phyloP scores from a whole-genome alignment of 1,140 invertebrate species.

The Hyposmocoma kahamanoa region DNA sequence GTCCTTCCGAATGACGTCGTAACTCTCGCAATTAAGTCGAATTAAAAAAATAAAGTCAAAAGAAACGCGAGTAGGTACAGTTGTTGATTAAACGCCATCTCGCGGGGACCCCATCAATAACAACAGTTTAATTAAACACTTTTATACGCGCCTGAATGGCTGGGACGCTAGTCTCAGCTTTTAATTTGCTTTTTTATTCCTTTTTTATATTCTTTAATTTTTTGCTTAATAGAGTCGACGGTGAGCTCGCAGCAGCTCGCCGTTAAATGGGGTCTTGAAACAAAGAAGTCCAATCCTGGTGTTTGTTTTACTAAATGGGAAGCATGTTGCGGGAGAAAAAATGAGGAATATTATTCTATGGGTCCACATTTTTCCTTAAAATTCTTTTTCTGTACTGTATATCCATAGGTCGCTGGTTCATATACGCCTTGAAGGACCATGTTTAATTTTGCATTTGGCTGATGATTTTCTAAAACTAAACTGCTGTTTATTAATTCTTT shows the following conservation, averaged over 20 bases:
- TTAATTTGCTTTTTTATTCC: slow-evolving; percentile 59
- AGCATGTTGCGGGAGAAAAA: too few relatives aligned
- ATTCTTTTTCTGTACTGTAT: too few relatives aligned
- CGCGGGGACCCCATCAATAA: slow-evolving; percentile 67
- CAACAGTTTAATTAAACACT: slow-evolving; percentile 70
- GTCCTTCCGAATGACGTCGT: slow-evolving; percentile 33
- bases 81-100: slow-evolving; percentile 69
- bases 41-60: slow-evolving; percentile 64
- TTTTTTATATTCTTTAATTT: slow-evolving; percentile 44
- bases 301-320: background rate
- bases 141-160: slow-evolving; percentile 59
- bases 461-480: too few relatives aligned
- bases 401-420: too few relatives aligned
- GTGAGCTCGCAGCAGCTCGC: slow-evolving; percentile 14
- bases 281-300: slow-evolving; percentile 23
- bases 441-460: too few relatives aligned
- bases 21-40: slow-evolving; percentile 58
- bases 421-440: too few relatives aligned
- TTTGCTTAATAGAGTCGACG: slow-evolving; percentile 39
- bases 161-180: slow-evolving; percentile 45
- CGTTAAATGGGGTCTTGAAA: slow-evolving; percentile 32
- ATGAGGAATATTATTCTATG: too few relatives aligned
- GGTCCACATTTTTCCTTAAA: too few relatives aligned
- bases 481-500: too few relatives aligned
- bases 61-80: slow-evolving; percentile 29